Base-by-base conservation (phyloP, 2,888 invertebrate species). In the Horisme vitalbata region DNA sequence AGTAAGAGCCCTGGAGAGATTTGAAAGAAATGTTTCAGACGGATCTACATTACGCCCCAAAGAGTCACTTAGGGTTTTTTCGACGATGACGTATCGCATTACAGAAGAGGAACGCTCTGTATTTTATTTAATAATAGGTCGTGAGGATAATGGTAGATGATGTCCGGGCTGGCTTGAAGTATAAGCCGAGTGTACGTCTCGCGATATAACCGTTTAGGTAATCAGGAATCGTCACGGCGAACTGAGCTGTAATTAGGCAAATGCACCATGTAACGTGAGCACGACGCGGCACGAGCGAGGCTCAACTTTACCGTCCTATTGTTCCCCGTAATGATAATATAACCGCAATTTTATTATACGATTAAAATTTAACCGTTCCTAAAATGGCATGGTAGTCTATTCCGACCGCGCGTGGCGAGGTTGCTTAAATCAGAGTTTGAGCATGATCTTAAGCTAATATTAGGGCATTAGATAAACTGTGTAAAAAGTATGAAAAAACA, bases 331-430 rank as follows among this genome's bases (percentile, higher is more conserved):
- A 89, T 83, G 75, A 85, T 86, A 83, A 80, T 83, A 84, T 83
- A 86, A 86, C 79, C 79, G 77, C 80, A 80, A 82, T 86, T 88
- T 89, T 84, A 90, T 79, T 76, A 77, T 78, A 78, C 85, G 81
- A 82, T 89, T 86, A 86, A 89, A 89, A 82, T 86, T 83, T 82
- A 87, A 89, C 75, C 75, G 81, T 75, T 79, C 79, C 78, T 84
- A 79, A 86, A 89, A 85, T 82, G 79, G 70, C 71, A 73, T 72
- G 67, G 73, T 79, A 75, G 74, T 77, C 68, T 83, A 80, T 78
- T 80, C 79, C 66, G 67, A 75, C 78, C 72, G 69, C 79, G 75
- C 82, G 75, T 73, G 63, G 71, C 72, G 60, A 70, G 63, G 71
- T 71, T 68, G 54, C 65, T 68, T 61, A 71, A 77, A 75, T 73